phyloP scores from a whole-genome alignment of 2,113 vertebrate species.

The Nymphicus hollandicus region DNA sequence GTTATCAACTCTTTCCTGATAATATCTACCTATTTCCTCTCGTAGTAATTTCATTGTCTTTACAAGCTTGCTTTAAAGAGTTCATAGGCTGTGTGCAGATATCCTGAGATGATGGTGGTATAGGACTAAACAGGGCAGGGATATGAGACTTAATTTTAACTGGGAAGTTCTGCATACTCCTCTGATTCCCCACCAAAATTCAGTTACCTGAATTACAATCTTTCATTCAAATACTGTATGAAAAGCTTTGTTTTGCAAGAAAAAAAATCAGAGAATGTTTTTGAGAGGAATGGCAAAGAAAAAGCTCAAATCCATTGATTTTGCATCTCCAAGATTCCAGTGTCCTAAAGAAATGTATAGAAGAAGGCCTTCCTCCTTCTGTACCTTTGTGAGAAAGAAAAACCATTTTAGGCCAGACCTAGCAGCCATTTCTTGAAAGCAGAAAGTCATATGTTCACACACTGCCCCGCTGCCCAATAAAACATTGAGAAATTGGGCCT shows the following conservation, averaged over 20 bases:
- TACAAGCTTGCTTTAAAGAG: neutral
- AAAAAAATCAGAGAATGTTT: neutral
- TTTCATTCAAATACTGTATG: neutral
- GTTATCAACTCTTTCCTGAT: neutral
- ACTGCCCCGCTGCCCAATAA: neutral
- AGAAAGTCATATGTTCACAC: neutral
- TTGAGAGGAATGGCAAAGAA: neutral
- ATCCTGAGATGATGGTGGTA: neutral
- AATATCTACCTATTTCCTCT: neutral
- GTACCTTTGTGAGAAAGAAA: neutral
- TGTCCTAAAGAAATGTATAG: neutral
- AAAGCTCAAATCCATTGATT: neutral
- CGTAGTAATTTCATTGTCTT: neutral
- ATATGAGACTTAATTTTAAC: neutral
- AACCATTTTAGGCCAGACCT: neutral
- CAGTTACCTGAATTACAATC: neutral
- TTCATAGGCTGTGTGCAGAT: neutral
- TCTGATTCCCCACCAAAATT: neutral
- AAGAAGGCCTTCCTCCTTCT: neutral
- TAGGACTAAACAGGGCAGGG: neutral
- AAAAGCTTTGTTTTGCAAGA: neutral
- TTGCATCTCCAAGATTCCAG: neutral
- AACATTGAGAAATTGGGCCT: neutral
- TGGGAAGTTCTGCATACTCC: neutral
- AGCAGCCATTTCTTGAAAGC: neutral